Percentiles rank a stretch among this genome's conserved stretches.
phyloP scores from a whole-genome alignment of 2,797 vertebrate species.

The Cuniculus paca region DNA sequence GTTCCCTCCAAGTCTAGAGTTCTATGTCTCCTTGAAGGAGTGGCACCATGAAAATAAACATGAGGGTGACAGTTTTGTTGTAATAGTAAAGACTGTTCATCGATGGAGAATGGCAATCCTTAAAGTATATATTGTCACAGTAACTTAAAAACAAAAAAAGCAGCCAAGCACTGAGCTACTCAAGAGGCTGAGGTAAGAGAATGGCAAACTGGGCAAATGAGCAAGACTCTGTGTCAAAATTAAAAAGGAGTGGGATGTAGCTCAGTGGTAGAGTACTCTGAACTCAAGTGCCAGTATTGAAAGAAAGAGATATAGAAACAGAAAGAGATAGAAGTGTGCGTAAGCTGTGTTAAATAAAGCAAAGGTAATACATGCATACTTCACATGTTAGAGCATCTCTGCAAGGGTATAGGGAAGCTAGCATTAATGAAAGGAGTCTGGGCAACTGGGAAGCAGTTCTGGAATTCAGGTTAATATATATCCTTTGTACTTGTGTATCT shows the following conservation, averaged over 20 bases:
- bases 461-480: constrained; percentile 20
- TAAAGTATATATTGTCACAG: neutral
- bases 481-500: neutral
- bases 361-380: neutral
- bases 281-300: neutral
- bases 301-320: neutral
- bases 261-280: neutral
- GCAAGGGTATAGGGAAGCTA: neutral
- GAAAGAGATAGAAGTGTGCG: neutral
- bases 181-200: neutral
- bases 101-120: neutral
- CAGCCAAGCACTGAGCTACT: neutral
- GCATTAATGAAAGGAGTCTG: neutral
- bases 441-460: neutral
- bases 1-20: neutral
- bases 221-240: neutral
- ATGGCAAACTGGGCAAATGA: neutral
- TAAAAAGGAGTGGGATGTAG: neutral
- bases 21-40: neutral
- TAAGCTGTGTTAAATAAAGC: neutral
- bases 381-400: neutral
- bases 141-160: neutral
- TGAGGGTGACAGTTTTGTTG: neutral
- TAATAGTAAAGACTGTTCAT: constrained; percentile 37
- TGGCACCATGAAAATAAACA: neutral